These are phyloP conservation scores for Polyodon spathula DNA, from an alignment of 2,113 vertebrate species.

Conservation along the genomic window DNA sequence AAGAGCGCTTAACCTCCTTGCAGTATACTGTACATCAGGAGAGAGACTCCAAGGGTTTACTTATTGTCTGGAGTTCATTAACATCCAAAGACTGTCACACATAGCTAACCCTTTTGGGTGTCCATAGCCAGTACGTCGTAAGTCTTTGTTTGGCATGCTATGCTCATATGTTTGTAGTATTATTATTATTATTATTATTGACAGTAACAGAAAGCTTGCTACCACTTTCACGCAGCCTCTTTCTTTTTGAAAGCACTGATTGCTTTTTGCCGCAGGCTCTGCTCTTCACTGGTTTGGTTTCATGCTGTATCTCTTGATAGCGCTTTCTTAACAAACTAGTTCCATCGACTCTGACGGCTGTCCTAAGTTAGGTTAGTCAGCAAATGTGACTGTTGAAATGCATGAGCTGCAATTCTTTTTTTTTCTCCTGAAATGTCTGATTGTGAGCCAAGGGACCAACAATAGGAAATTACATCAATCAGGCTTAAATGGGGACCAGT, in stretches of 20 bases:
- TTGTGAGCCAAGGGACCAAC: not conserved
- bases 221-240: not conserved
- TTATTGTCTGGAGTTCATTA: not conserved
- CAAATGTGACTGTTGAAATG: conserved; percentile 1
- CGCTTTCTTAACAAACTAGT: not conserved
- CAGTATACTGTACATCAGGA: no score
- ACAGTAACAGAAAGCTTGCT: conserved; percentile 3
- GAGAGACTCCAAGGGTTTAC: no score
- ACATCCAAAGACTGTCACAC: conserved; percentile 45
- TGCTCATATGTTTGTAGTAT: conserved; percentile 5
- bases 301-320: not conserved
- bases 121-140: conserved; percentile 12
- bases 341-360: conserved; percentile 11
- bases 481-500: conserved; percentile 12
- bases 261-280: not conserved
- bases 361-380: not conserved
- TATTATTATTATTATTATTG: conserved; percentile 4
- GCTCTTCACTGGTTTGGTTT: not conserved
- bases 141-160: conserved; percentile 13
- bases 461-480: not conserved
- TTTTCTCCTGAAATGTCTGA: not conserved
- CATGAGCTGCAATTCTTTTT: not conserved
- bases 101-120: conserved; percentile 13
- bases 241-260: conserved; percentile 2
- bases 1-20: no score